Conservation (phyloP, 1,140 invertebrate genomes). For the Papilio aristodemus region DNA sequence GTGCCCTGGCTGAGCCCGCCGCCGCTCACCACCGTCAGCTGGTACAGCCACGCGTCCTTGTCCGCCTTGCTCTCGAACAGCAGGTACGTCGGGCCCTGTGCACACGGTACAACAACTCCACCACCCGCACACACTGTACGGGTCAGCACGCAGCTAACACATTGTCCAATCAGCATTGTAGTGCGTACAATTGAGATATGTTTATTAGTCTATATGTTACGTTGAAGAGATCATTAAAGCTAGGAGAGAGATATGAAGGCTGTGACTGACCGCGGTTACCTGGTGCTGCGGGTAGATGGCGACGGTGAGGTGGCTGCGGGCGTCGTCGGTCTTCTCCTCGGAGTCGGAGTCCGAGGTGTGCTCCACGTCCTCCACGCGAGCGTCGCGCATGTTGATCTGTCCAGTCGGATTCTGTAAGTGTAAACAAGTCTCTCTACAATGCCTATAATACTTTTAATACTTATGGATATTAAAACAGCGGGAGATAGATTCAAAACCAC, state of each 20-base stretch:
- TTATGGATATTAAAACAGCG: too few species aligned
- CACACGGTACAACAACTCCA: neutral
- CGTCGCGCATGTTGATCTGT: conserved; percentile 97
- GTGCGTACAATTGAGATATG: too few species aligned
- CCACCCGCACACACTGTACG: neutral
- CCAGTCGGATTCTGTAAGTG: conserved; percentile 90
- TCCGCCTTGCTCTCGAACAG: conserved; percentile 94
- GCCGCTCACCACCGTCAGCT: conserved; percentile 95
- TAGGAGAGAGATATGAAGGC: neutral
- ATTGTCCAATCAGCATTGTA: too few species aligned
- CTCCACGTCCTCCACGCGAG: conserved; percentile 95
- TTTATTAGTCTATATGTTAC: too few species aligned
- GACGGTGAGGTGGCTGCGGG: conserved; percentile 87
- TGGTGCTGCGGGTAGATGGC: conserved; percentile 96
- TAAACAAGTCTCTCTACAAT: too few species aligned
- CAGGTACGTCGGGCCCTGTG: conserved; percentile 94
- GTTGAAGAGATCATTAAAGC: too few species aligned
- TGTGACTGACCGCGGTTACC: conserved; percentile 45
- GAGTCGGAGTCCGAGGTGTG: conserved; percentile 95
- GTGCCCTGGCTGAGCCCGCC: conserved; percentile 94
- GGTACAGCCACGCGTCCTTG: conserved; percentile 96
- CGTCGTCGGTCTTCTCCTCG: conserved; percentile 90
- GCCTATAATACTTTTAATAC: too few species aligned
- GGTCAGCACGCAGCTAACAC: too few species aligned
- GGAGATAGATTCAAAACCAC: too few species aligned